phyloP scores from a whole-genome alignment of 2,113 vertebrate genomes.

The Lophotis ruficrista region DNA sequence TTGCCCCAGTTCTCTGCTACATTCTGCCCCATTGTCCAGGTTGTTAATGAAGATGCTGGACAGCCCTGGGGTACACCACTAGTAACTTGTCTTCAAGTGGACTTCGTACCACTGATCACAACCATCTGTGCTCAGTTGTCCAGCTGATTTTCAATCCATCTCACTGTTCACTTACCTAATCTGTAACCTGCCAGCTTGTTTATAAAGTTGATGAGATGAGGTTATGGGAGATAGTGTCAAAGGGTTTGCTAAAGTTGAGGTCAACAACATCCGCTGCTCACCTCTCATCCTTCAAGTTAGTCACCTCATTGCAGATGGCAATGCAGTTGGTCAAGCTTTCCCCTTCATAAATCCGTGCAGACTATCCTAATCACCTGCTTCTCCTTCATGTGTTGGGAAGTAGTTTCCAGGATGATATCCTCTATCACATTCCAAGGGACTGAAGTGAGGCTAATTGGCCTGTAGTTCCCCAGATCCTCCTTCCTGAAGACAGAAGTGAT shows the following conservation, averaged over 20 bases:
- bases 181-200: background rate
- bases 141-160: background rate
- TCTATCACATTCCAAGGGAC: background rate
- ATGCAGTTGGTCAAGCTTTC: background rate
- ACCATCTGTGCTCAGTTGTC: background rate
- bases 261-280: background rate
- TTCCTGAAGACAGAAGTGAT: background rate
- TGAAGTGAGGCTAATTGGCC: background rate
- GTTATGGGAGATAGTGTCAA: background rate
- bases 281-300: background rate
- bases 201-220: background rate
- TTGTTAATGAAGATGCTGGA: background rate
- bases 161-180: background rate
- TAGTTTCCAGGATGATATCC: background rate
- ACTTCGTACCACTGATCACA: background rate
- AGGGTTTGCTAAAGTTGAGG: background rate
- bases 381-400: background rate
- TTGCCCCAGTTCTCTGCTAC: background rate
- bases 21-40: background rate
- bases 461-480: background rate
- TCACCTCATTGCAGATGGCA: background rate
- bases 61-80: background rate
- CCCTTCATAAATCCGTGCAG: background rate
- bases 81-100: accelerated
- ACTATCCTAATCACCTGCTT: background rate